Evolutionary conservation across 2,888 invertebrate species (phyloP).

Genomic region (Agrilus cyanescens): DNA sequence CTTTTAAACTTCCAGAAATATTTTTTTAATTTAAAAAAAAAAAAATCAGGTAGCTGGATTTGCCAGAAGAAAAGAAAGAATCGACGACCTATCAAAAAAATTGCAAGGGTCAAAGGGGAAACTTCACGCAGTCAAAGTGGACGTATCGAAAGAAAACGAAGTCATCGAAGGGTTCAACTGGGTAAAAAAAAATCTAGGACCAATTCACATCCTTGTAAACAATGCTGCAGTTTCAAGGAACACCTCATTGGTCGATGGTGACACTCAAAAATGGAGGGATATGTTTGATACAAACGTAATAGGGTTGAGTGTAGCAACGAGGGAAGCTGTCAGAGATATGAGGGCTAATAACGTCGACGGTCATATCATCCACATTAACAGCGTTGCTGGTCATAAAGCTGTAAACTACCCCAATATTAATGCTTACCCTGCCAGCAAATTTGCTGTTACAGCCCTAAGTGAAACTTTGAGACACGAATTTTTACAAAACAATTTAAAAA

Average conservation of each 20-base stretch:
- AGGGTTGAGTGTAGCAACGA: conserved; percentile 18
- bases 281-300: conserved; percentile 20
- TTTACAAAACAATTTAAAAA: conserved; percentile 22
- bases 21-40: too few species aligned
- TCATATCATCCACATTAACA: conserved; percentile 21
- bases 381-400: conserved; percentile 20
- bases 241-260: conserved; percentile 15
- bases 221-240: conserved; percentile 16
- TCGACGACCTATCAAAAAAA: conserved; percentile 14
- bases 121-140: conserved; percentile 14
- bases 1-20: too few species aligned
- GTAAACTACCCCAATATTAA: conserved; percentile 18
- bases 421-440: conserved; percentile 24
- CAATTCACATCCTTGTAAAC: conserved; percentile 17
- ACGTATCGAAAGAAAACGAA: conserved; percentile 16
- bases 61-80: conserved; percentile 17
- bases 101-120: conserved; percentile 11
- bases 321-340: conserved; percentile 20
- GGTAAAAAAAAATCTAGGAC: conserved; percentile 14
- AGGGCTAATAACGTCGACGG: conserved; percentile 13
- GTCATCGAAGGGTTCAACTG: conserved; percentile 15
- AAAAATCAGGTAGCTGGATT: conserved; percentile 15
- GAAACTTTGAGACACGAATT: conserved; percentile 29
- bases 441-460: conserved; percentile 28
- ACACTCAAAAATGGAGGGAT: conserved; percentile 15